phyloP scores from a whole-genome alignment of 92 coral and sea anemone genomes.

The Epizoanthus stellaris region DNA sequence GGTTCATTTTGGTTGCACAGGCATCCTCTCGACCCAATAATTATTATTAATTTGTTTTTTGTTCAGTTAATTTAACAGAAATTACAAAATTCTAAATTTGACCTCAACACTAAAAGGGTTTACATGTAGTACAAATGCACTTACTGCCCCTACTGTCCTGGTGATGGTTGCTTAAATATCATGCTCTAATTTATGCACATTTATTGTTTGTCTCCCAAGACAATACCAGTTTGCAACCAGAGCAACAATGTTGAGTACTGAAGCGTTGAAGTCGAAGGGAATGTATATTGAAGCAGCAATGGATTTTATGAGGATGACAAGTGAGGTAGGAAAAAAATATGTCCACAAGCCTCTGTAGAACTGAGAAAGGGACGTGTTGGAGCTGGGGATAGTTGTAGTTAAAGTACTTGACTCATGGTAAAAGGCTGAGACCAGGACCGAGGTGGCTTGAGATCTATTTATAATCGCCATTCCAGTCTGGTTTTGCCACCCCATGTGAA shows the following conservation, averaged over 20 bases:
- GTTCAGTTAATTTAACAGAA: neutral
- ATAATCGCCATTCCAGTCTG: no score
- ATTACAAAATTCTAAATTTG: neutral
- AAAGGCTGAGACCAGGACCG: no score
- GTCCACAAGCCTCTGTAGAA: no score
- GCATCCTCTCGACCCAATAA: neutral
- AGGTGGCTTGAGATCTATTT: no score
- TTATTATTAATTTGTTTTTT: neutral
- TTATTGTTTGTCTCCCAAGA: conserved; percentile 38
- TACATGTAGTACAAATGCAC: no score
- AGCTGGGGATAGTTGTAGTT: no score
- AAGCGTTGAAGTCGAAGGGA: conserved; percentile 85
- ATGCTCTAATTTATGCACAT: neutral
- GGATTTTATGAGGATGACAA: conserved; percentile 97
- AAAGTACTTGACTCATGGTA: no score
- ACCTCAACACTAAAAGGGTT: neutral
- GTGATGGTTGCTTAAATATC: neutral
- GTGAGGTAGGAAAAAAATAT: conserved; percentile 67
- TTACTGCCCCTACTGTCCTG: neutral
- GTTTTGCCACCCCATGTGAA: no score
- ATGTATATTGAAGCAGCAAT: conserved; percentile 89
- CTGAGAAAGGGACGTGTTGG: no score
- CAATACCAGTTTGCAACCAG: conserved; percentile 97
- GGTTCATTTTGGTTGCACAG: neutral
- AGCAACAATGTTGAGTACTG: conserved; percentile 90